Percentiles rank a stretch among this genome's conserved stretches.
These are phyloP conservation scores for Sander vitreus DNA, from an alignment of 2,113 vertebrate species.

Conservation along the genomic window DNA sequence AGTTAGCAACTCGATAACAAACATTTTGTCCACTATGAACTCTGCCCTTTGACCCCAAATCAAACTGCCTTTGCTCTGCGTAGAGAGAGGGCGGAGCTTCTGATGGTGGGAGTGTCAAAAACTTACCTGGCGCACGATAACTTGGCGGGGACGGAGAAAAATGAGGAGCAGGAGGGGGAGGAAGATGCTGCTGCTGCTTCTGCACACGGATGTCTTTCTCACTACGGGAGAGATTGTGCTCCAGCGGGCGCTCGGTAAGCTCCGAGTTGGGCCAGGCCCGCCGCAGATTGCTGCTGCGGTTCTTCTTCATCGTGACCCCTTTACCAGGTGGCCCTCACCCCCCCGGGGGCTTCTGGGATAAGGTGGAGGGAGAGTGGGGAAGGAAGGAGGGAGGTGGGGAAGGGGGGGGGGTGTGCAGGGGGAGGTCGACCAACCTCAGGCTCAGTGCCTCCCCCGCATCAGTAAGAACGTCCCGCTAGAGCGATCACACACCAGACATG, in stretches of 20 bases:
- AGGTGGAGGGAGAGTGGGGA: neutral
- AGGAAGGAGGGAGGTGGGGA: neutral
- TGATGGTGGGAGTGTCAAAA: conserved; percentile 48
- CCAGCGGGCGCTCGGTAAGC: conserved; percentile 94
- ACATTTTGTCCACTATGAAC: conserved; percentile 13
- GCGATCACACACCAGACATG: conserved; percentile 87
- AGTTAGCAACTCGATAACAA: neutral
- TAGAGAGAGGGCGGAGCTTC: conserved; percentile 60
- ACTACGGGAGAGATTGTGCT: conserved; percentile 95
- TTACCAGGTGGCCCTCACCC: conserved; percentile 69
- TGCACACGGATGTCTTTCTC: conserved; percentile 98
- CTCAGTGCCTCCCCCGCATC: conserved; percentile 87
- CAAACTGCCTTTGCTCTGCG: conserved; percentile 31
- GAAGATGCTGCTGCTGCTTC: conserved; percentile 98
- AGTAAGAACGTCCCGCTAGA: conserved; percentile 84
- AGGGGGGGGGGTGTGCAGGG: conserved; percentile 69
- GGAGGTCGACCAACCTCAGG: conserved; percentile 86
- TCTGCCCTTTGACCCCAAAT: conserved; percentile 16
- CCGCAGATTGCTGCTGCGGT: conserved; percentile 93
- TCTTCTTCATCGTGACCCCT: conserved; percentile 95
- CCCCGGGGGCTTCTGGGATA: conserved; percentile 58
- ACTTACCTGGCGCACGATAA: conserved; percentile 98
- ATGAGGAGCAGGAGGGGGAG: conserved; percentile 92
- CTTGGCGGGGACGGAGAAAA: conserved; percentile 93
- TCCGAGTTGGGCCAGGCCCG: conserved; percentile 98